Evolutionary conservation across 1,140 invertebrate species (phyloP), one percentile per base, ranked within the genome.

Genomic region (Bombyx mandarina): DNA sequence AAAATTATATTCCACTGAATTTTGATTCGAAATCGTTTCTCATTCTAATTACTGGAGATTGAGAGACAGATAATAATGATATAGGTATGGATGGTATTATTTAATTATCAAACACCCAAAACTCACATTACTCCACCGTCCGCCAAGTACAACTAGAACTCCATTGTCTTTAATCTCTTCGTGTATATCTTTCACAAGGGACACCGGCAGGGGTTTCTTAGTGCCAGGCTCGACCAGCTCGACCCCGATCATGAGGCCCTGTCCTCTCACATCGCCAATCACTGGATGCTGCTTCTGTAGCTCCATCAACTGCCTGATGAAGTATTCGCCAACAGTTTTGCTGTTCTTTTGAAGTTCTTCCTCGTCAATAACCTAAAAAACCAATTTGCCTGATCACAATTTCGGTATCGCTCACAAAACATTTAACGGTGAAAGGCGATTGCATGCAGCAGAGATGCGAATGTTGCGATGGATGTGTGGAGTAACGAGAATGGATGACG

Each of bases 171-270:
- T 96, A 48, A 93, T 93, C 42, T 89, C 88, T 76, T 99, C 97
- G 88, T 94, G 94, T 51, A 99, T 94, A 44, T 92, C 87, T 1
- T 88, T 72, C 7, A 98, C 89, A 59, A 92, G 89, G 7, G 90
- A 86, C 0, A 78, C 64, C 7, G 86, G 65, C 6, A 99, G 77
- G 0, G 96, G 93, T 45, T 88, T 82, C 57, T 90, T 93, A 0
- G 90, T 92, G 55, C 91, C 89, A 50, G 96, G 91, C 8, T 86
- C 79, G 0, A 98, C 94, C 54, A 98, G 79, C 81, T 99, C 97
- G 1, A 99, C 75, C 0, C 97, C 98, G 65, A 99, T 93, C 97
- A 99, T 99, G n/a, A 99, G 86, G 0, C 98, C 98, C 88, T 98
- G 98, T 6, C 98, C 98, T 54, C 98, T 88, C 0, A 99, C 96